Conservation (phyloP, 2,113 vertebrate genomes). For the Pachypanchax playfairii region DNA sequence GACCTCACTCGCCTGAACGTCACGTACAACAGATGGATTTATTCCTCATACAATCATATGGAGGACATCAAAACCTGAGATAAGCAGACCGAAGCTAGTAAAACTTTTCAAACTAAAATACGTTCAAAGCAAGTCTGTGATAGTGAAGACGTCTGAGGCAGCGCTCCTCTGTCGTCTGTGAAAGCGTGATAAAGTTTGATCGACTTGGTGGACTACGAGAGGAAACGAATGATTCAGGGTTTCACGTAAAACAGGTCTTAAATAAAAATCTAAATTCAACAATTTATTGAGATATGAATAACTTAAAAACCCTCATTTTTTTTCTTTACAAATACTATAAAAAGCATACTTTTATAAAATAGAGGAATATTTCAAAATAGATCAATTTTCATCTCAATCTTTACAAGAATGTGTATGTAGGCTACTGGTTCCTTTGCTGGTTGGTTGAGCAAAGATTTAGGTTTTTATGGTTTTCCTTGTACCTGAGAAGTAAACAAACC, state of each 20-base stretch:
- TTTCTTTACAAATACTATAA: constrained; percentile 77
- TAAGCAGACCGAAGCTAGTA: constrained; percentile 66
- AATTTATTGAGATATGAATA: constrained; percentile 61
- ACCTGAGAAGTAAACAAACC: constrained; percentile 73
- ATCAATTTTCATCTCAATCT: constrained; percentile 67
- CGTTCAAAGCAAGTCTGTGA: constrained; percentile 46
- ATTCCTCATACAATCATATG: constrained; percentile 67
- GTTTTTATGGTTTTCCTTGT: constrained; percentile 28
- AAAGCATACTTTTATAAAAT: constrained; percentile 77
- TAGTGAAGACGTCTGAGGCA: constrained; percentile 43
- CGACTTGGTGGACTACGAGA: constrained; percentile 48
- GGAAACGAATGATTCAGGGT: constrained; percentile 57
- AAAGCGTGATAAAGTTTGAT: constrained; percentile 21
- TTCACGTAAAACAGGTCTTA: constrained; percentile 38
- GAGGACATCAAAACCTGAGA: constrained; percentile 75
- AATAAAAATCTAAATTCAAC: constrained; percentile 19
- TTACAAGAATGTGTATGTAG: constrained; percentile 70
- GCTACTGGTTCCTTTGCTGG: constrained; percentile 64
- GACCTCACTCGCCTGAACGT: constrained; percentile 54
- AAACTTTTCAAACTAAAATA: constrained; percentile 47
- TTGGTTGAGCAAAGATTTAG: constrained; percentile 39
- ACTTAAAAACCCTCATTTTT: constrained; percentile 66
- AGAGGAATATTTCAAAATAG: constrained; percentile 77
- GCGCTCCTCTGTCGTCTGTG: constrained; percentile 22
- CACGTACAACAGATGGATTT: constrained; percentile 54